phyloP scores from a whole-genome alignment of 2,888 invertebrate genomes.

The Hyles lineata region DNA sequence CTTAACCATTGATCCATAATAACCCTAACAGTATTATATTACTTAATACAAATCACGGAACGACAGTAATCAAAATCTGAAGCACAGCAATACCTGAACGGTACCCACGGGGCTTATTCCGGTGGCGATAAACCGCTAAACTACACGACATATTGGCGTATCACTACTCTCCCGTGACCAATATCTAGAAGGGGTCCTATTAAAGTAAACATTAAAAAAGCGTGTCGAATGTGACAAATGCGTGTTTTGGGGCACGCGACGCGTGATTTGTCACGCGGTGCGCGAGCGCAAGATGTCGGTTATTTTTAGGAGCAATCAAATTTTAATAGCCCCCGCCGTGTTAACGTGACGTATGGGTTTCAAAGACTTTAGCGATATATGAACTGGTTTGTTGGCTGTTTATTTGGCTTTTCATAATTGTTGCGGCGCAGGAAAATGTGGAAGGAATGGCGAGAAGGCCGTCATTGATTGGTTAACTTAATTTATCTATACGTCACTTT shows the following conservation, averaged over 20 bases:
- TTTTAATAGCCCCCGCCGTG: conserved; percentile 49
- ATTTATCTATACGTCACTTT: too few relatives aligned
- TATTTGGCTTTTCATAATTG: not conserved
- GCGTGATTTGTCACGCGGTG: conserved; percentile 61
- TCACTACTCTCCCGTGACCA: conserved; percentile 77
- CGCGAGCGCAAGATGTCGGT: conserved; percentile 51
- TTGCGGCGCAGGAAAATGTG: too few relatives aligned
- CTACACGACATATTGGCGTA: conserved; percentile 76
- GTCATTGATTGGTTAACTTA: too few relatives aligned
- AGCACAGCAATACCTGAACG: conserved; percentile 13
- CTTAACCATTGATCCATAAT: not conserved
- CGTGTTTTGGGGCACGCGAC: conserved; percentile 82
- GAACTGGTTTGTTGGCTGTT: not conserved
- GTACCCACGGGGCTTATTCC: conserved; percentile 60
- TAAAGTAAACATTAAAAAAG: conserved; percentile 79
- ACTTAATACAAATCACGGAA: conserved; percentile 1
- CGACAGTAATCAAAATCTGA: not conserved
- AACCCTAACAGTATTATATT: conserved; percentile 1
- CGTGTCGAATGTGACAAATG: conserved; percentile 81
- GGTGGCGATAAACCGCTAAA: conserved; percentile 68
- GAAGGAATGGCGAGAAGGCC: too few relatives aligned
- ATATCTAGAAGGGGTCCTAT: conserved; percentile 71
- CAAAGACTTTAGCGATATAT: conserved; percentile 25
- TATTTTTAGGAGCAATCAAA: conserved; percentile 59
- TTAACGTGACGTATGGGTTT: conserved; percentile 34